Conservation (phyloP, 2,113 vertebrate species). For the Phyllostomus discolor region DNA sequence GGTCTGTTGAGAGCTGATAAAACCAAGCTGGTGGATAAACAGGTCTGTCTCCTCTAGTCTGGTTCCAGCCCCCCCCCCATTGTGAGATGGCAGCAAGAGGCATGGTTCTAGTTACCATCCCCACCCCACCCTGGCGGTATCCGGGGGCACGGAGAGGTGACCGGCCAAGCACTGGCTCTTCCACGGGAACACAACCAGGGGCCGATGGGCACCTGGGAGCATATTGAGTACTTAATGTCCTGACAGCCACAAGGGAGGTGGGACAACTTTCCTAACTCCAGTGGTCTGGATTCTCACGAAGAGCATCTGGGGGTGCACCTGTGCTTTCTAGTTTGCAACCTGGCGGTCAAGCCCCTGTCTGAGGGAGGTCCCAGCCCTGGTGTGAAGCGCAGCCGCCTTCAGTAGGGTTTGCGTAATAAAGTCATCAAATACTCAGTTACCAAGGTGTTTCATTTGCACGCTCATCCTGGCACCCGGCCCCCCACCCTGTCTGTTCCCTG, state of each 20-base stretch:
- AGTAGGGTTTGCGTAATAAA: fast-evolving
- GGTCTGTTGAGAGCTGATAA: neutral
- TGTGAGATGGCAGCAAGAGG: neutral
- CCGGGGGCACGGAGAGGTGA: neutral
- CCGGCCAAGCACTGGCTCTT: neutral
- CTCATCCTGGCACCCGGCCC: neutral
- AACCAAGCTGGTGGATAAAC: neutral
- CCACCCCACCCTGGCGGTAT: neutral
- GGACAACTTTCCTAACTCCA: neutral
- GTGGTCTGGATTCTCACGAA: neutral
- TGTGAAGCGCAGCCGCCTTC: fast-evolving
- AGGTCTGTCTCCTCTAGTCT: neutral
- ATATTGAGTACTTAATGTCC: neutral
- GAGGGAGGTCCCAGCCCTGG: neutral
- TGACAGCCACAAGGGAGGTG: neutral
- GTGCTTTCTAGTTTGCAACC: neutral
- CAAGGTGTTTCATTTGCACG: constrained; percentile 63
- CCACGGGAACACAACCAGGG: neutral
- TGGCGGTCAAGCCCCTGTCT: neutral
- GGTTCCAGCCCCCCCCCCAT: neutral
- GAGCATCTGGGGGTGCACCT: neutral
- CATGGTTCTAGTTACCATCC: neutral
- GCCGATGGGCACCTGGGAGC: neutral
- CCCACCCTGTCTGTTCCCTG: neutral
- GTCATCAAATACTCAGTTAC: constrained; percentile 4